Evolutionary conservation across 2,888 invertebrate species (phyloP).

Genomic region (Athripsodes cinereus): DNA sequence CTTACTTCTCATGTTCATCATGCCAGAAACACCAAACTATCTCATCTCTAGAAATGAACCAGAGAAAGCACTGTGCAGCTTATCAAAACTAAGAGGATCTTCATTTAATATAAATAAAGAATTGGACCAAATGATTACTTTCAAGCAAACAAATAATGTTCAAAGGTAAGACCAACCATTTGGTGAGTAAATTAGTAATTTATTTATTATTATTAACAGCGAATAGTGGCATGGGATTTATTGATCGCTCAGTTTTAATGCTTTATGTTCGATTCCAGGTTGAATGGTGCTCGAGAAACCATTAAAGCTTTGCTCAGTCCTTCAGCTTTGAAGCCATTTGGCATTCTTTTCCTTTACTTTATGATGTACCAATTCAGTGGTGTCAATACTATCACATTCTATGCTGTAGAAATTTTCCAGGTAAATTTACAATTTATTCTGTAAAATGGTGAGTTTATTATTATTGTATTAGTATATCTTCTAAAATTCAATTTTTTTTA

Average conservation of each 20-base stretch:
- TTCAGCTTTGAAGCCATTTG: constrained; percentile 58
- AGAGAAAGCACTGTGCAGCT: constrained; percentile 53
- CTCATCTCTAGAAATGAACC: constrained; percentile 55
- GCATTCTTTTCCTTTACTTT: constrained; percentile 57
- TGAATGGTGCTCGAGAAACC: constrained; percentile 47
- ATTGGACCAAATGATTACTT: constrained; percentile 53
- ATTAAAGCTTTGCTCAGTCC: constrained; percentile 53
- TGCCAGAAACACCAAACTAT: constrained; percentile 70
- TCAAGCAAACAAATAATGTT: constrained; percentile 58
- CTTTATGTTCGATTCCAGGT: constrained; percentile 35
- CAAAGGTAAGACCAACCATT: constrained; percentile 40
- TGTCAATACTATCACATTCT: constrained; percentile 63
- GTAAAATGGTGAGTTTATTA: no score
- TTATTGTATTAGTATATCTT: no score
- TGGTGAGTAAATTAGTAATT: no score
- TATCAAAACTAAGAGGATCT: constrained; percentile 54
- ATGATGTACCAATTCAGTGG: constrained; percentile 67
- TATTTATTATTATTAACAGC: no score
- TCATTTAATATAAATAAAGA: constrained; percentile 57
- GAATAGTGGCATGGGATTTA: no score
- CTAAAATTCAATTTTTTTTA: constrained; percentile 30
- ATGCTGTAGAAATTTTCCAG: constrained; percentile 60
- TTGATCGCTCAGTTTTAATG: no score
- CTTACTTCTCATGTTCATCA: constrained; percentile 52
- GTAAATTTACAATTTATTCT: constrained; percentile 32